phyloP scores from a whole-genome alignment of 2,888 invertebrate genomes.

The Nemapogon koenigi region DNA sequence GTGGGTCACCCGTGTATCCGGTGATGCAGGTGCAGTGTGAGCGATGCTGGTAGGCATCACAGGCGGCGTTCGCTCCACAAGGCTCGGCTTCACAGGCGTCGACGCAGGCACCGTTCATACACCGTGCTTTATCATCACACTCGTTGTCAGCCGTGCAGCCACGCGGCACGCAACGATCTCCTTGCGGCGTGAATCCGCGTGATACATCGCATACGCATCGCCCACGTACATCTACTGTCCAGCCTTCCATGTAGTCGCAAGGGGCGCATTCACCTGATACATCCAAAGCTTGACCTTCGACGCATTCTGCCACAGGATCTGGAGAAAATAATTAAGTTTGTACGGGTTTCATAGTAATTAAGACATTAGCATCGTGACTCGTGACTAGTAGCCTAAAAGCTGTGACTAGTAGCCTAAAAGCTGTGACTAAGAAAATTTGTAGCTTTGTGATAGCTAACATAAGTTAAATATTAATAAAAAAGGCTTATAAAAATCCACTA shows the following conservation, averaged over 20 bases:
- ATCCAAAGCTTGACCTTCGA: constrained; percentile 78
- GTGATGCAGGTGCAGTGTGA: constrained; percentile 79
- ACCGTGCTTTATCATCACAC: constrained; percentile 79
- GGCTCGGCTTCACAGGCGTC: constrained; percentile 78
- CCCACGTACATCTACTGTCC: constrained; percentile 76
- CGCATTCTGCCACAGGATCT: constrained; percentile 71
- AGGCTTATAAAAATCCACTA: too few species aligned
- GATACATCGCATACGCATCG: constrained; percentile 84
- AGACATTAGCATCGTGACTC: too few species aligned
- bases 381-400: too few species aligned
- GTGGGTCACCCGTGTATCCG: constrained; percentile 79
- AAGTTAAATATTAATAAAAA: too few species aligned
- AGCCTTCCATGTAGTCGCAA: constrained; percentile 75
- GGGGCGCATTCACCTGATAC: constrained; percentile 79
- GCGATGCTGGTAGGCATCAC: constrained; percentile 78
- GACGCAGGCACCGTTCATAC: constrained; percentile 79
- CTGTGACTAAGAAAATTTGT: too few species aligned
- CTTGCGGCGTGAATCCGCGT: constrained; percentile 79
- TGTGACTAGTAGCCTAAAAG: too few species aligned
- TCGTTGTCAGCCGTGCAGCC: constrained; percentile 75
- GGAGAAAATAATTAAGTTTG: constrained; percentile 15
- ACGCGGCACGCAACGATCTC: constrained; percentile 79
- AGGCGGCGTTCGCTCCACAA: constrained; percentile 79
- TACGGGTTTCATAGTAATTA: too few species aligned
- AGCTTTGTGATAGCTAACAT: too few species aligned